Evolutionary conservation across 2,888 invertebrate species (phyloP).

Genomic region (Dyspetes luteomarginatus): DNA sequence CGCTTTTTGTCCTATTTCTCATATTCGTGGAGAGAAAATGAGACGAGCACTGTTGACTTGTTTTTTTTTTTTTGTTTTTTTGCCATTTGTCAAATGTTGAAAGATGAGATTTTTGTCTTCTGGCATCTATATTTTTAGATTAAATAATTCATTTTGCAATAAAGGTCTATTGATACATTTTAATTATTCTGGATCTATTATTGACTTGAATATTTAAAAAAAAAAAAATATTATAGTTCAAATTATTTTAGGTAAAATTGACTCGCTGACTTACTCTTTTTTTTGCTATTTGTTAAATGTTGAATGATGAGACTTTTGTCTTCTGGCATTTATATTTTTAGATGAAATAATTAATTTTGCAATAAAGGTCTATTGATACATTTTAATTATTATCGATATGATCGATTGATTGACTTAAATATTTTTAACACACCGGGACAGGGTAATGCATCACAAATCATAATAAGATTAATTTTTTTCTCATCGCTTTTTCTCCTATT

Average conservation of each 20-base stretch:
- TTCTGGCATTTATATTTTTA: slow-evolving; percentile 2
- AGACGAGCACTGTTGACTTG: not conserved
- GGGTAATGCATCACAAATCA: slow-evolving; percentile 71
- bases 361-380: no score
- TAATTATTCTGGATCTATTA: not conserved
- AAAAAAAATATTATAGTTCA: no score
- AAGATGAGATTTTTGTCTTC: not conserved
- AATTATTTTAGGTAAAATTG: no score
- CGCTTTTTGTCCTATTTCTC: not conserved
- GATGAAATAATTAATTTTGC: slow-evolving; percentile 5
- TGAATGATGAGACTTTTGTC: slow-evolving; percentile 7
- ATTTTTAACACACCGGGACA: no score
- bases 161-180: no score
- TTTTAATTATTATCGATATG: not conserved
- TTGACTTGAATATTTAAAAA: no score
- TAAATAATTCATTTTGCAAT: slow-evolving; percentile 5
- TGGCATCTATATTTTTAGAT: slow-evolving; percentile 18
- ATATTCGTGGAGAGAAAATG: no score
- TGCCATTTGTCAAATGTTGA: slow-evolving; percentile 11
- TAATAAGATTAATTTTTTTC: slow-evolving; percentile 22
- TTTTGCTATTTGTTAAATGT: not conserved
- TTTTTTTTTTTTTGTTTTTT: no score
- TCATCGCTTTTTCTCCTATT: not conserved
- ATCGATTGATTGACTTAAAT: slow-evolving; percentile 3
- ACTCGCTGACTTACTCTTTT: not conserved